Base-by-base conservation (phyloP, 1,140 invertebrate genomes). In the Saxidomus purpurata region DNA sequence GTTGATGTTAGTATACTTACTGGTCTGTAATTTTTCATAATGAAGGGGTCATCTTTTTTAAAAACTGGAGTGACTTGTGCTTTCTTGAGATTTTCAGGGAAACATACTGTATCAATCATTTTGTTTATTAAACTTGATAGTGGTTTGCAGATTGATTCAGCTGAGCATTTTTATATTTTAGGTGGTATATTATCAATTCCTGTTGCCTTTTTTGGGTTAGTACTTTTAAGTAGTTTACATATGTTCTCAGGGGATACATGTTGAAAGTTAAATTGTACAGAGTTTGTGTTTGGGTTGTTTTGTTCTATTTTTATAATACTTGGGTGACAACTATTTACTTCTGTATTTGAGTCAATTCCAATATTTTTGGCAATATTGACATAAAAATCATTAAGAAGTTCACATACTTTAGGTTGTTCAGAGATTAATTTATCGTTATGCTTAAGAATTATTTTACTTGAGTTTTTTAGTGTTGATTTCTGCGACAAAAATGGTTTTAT, bases 401-500 rank as follows among this genome's bases (percentile, higher is more conserved):
- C n/a, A n/a, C n/a, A n/a, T n/a, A n/a, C n/a, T n/a, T n/a, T n/a
- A n/a, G n/a, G n/a, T n/a, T n/a, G n/a, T n/a, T n/a, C n/a, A n/a
- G n/a, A 22, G 19, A 71, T 17, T 11, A 36, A 22, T 38, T 25
- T 71, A 11, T 71, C 67, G 9, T 71, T 71, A 34, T 71, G 19
- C 28, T 71, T 19, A 8, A 71, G 15, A 17, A 11, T 36, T 0
- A 34, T 71, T 31, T 71, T 0, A 34, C 15, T 22, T 22, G n/a
- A 22, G 15, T 19, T 34, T 67, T 76, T 76, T 76, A 43, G 25
- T 31, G 4, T 22, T 43, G 19, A 15, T 34, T 76, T 80, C n/a
- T 80, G 59, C 36, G 81, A 83, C 4, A 83, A 28, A 31, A 69
- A 83, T 38, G 55, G 81, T 47, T 83, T 67, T 25, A 83, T 67